Conservation (phyloP, 2,113 vertebrate species). For the Trematomus loennbergii region DNA sequence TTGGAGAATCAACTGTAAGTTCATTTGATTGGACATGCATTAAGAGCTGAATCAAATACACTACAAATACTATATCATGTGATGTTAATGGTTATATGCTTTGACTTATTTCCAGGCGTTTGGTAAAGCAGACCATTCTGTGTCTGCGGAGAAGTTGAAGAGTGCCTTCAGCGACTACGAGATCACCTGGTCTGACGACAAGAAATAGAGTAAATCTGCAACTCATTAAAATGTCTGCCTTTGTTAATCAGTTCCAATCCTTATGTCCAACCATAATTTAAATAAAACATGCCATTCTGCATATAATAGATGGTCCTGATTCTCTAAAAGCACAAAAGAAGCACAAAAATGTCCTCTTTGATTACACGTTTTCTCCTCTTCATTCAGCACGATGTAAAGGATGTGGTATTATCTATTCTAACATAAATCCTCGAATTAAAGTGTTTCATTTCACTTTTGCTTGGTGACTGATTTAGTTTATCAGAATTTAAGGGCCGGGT, state of each 20-base stretch:
- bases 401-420: background rate
- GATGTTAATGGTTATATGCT: background rate
- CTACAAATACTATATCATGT: background rate
- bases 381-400: background rate
- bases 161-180: conserved; percentile 86
- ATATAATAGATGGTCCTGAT: background rate
- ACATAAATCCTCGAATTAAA: background rate
- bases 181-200: conserved; percentile 89
- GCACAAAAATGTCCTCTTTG: background rate
- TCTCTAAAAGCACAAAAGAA: conserved; percentile 8
- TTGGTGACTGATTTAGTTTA: fast-evolving
- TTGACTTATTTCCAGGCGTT: conserved; percentile 83
- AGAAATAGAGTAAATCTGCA: conserved; percentile 71
- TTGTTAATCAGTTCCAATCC: background rate
- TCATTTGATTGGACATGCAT: background rate
- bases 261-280: conserved; percentile 6
- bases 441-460: background rate
- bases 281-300: conserved; percentile 37
- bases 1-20: conserved; percentile 91
- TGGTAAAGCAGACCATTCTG: conserved; percentile 91
- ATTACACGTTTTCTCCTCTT: background rate
- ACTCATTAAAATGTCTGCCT: conserved; percentile 7
- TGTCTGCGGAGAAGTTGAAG: conserved; percentile 89
- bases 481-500: background rate
- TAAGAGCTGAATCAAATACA: background rate